Percentiles rank a stretch among this genome's conserved stretches.
These are phyloP conservation scores for Paramuricea clavata DNA, from an alignment of 92 coral and sea anemone species.

Conservation along the genomic window DNA sequence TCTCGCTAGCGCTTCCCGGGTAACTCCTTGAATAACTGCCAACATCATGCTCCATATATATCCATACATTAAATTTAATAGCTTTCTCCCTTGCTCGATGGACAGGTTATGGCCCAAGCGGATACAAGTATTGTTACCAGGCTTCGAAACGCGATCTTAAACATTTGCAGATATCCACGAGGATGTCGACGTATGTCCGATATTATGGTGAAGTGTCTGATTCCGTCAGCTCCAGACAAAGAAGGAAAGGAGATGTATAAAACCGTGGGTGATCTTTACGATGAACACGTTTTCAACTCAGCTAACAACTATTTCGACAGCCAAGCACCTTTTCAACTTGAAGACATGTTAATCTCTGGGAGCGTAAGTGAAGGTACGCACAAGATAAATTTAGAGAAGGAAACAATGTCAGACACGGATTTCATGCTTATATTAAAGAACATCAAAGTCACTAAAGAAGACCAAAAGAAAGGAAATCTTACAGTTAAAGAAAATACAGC, in stretches of 20 bases:
- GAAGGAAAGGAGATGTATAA: not conserved
- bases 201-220: too few relatives aligned
- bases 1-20: too few relatives aligned
- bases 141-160: constrained; percentile 23
- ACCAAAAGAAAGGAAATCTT: constrained; percentile 16
- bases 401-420: constrained; percentile 4
- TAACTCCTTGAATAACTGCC: too few relatives aligned
- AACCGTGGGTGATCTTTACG: not conserved
- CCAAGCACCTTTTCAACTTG: constrained; percentile 33
- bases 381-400: not conserved
- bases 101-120: constrained; percentile 22
- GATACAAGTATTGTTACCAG: not conserved
- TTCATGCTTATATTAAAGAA: constrained; percentile 14
- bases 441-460: constrained; percentile 10
- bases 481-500: constrained; percentile 1
- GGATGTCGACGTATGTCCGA: constrained; percentile 11
- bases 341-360: constrained; percentile 8
- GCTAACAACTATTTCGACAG: constrained; percentile 25
- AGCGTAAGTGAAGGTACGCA: constrained; percentile 13
- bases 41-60: too few relatives aligned
- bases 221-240: not conserved
- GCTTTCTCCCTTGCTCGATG: too few relatives aligned
- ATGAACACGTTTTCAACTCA: constrained; percentile 12
- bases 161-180: not conserved
- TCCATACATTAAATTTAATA: too few relatives aligned